A percentile compares a stretch with the other conserved stretches of the same genome.
These are phyloP conservation scores for Dicrostonyx torquatus DNA, from an alignment of 2,797 vertebrate species.

Conservation along the genomic window DNA sequence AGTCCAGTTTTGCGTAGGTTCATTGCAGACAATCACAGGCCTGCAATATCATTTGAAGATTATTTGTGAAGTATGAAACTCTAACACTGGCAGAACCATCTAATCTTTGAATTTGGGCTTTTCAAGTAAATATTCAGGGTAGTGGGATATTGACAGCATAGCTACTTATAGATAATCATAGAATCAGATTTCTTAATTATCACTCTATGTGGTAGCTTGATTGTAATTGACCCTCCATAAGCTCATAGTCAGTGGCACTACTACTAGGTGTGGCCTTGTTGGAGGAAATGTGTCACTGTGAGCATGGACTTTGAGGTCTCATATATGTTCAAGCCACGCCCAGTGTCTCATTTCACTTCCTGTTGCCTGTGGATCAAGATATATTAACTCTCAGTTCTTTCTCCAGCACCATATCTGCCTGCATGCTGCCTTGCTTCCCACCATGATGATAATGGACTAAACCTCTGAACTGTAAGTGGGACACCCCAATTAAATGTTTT, in stretches of 20 bases:
- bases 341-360: not conserved
- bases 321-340: not conserved
- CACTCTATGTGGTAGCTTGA: not conserved
- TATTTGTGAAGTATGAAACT: not conserved
- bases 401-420: no score
- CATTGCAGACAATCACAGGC: not conserved
- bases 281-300: not conserved
- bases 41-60: slow-evolving; percentile 27
- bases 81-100: not conserved
- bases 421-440: no score
- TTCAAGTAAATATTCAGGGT: not conserved
- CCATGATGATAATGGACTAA: not conserved
- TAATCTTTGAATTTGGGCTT: not conserved
- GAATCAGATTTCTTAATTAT: not conserved
- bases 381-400: no score
- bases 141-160: not conserved
- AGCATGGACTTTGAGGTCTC: not conserved
- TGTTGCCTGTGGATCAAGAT: not conserved
- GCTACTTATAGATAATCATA: not conserved
- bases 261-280: not conserved
- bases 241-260: not conserved
- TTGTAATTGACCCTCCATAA: not conserved
- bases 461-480: no score
- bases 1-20: not conserved
- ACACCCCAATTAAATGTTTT: no score